Percentiles rank a stretch among this genome's conserved stretches.
phyloP scores from a whole-genome alignment of 2,797 vertebrate species.

The Urocyon cinereoargenteus region DNA sequence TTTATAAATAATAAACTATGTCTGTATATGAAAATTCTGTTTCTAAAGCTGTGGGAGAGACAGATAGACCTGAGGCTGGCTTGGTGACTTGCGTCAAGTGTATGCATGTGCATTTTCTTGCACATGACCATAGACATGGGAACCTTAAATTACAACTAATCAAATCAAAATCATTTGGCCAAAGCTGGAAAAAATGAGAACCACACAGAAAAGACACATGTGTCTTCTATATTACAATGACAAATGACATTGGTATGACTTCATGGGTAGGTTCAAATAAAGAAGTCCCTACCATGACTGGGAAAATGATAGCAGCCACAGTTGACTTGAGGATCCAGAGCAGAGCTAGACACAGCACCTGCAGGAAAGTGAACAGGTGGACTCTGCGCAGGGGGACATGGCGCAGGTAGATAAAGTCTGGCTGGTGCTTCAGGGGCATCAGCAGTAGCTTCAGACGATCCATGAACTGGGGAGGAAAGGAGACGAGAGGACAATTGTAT shows the following conservation, averaged over 20 bases:
- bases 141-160: neutral
- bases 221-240: neutral
- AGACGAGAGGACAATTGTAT: neutral
- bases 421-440: conserved; percentile 99
- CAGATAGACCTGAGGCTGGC: neutral
- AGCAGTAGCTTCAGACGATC: conserved; percentile 97
- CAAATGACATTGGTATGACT: rapidly evolving
- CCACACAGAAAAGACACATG: neutral
- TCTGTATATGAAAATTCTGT: neutral
- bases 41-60: neutral
- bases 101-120: neutral
- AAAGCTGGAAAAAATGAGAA: neutral
- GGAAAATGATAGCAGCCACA: conserved; percentile 97
- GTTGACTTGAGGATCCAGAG: conserved; percentile 99
- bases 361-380: conserved; percentile 98
- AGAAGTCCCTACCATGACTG: conserved; percentile 94
- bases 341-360: conserved; percentile 95
- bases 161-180: neutral
- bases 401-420: conserved; percentile 97
- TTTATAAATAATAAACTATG: conserved; percentile 13
- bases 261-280: neutral
- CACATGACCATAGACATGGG: neutral
- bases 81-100: neutral
- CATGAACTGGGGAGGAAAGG: conserved; percentile 92
- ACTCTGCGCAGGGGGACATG: conserved; percentile 97